These are phyloP conservation scores for Peromyscus aztecus DNA, from an alignment of 2,797 vertebrate species.

Conservation along the genomic window DNA sequence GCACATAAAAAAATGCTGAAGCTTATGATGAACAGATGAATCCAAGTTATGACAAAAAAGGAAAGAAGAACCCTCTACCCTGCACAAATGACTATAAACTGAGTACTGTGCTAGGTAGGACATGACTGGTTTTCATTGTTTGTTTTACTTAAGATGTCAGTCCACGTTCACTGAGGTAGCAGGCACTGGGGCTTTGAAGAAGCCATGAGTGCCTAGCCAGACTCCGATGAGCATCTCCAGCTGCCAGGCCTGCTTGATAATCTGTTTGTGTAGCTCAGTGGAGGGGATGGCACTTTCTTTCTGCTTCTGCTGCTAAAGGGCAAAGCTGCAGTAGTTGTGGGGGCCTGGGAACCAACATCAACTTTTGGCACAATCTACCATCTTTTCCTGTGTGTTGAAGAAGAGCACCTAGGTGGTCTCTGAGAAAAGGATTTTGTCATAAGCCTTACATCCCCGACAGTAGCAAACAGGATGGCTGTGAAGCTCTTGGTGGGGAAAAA, in stretches of 20 bases:
- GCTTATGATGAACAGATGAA: not conserved
- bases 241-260: not conserved
- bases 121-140: not conserved
- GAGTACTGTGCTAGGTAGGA: not conserved
- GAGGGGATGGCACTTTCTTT: not conserved
- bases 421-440: not conserved
- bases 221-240: not conserved
- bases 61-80: not conserved
- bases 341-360: not conserved
- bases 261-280: not conserved
- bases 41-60: slow-evolving; percentile 28
- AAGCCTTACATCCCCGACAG: not conserved
- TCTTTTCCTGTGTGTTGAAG: not conserved
- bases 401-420: not conserved
- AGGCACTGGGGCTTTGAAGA: not conserved
- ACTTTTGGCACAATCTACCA: not conserved
- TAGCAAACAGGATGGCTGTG: not conserved
- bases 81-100: not conserved
- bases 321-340: not conserved
- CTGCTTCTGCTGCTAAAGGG: not conserved
- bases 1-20: not conserved
- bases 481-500: not conserved
- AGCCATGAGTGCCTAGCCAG: no score
- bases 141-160: not conserved
- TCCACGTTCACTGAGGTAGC: not conserved